A percentile compares a stretch with the other conserved stretches of the same genome.
Conservation (phyloP, 2,888 invertebrate species). For the Pogonocherus hispidulus region DNA sequence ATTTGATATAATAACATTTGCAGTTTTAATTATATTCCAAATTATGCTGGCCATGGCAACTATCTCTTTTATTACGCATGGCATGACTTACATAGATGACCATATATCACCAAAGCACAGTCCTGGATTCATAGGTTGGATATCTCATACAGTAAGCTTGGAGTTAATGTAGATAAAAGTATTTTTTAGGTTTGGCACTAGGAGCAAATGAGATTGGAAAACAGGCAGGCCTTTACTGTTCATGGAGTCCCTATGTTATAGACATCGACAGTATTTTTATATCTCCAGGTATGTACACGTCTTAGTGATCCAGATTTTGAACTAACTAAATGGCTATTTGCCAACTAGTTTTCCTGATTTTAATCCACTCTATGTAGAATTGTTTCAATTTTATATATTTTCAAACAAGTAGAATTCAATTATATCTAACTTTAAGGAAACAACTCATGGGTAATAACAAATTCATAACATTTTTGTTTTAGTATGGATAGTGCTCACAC, state of each 20-base stretch:
- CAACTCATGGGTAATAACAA: no score
- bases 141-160: constrained; percentile 39
- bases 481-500: constrained; percentile 71
- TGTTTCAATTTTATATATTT: no score
- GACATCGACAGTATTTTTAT: constrained; percentile 52
- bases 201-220: constrained; percentile 59
- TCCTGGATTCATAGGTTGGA: constrained; percentile 68
- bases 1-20: constrained; percentile 49
- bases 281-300: constrained; percentile 56
- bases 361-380: no score
- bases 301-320: no score
- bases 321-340: no score
- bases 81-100: constrained; percentile 75
- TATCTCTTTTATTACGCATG: constrained; percentile 70
- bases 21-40: constrained; percentile 68
- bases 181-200: constrained; percentile 56
- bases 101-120: constrained; percentile 71
- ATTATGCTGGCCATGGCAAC: constrained; percentile 52
- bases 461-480: constrained; percentile 46
- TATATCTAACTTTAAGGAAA: no score
- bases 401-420: no score
- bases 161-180: not conserved
- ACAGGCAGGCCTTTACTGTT: constrained; percentile 61
- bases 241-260: constrained; percentile 57
- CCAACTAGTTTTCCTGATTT: no score